These are phyloP conservation scores for Planiliza haematocheilus DNA, from an alignment of 2,113 vertebrate genomes.

Conservation along the genomic window DNA sequence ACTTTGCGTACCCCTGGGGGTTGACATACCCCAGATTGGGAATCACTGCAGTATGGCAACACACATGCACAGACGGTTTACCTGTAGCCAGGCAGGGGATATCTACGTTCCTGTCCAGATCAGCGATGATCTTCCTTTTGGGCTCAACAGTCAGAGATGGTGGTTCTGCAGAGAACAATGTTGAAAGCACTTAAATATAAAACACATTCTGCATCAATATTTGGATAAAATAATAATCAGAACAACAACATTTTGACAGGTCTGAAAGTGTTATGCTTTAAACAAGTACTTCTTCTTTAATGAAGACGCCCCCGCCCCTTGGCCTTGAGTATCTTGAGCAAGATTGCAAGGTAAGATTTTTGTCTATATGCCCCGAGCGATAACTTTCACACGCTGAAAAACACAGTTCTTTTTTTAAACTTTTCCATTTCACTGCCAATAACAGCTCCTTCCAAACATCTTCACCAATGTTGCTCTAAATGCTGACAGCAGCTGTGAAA, in stretches of 20 bases:
- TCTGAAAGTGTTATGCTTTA: neutral
- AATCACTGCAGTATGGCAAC: too few species aligned
- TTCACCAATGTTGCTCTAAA: conserved; percentile 36
- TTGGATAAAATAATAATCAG: neutral
- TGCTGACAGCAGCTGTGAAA: conserved; percentile 32
- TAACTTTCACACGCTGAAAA: conserved; percentile 46
- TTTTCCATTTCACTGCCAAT: conserved; percentile 46
- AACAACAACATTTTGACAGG: neutral
- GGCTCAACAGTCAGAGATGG: conserved; percentile 89
- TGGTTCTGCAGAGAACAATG: conserved; percentile 80
- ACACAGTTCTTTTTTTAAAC: conserved; percentile 45
- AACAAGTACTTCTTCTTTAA: conserved; percentile 34
- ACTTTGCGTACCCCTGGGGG: too few species aligned
- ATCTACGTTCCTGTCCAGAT: conserved; percentile 89
- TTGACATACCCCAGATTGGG: too few species aligned
- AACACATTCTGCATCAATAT: neutral
- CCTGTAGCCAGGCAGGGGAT: conserved; percentile 90
- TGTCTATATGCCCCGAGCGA: conserved; percentile 38
- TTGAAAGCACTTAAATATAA: neutral
- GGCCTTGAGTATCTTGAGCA: conserved; percentile 29
- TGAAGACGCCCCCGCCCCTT: conserved; percentile 18
- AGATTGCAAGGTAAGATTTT: conserved; percentile 22
- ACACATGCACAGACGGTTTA: conserved; percentile 66
- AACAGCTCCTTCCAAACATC: conserved; percentile 37
- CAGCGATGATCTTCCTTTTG: conserved; percentile 81